Percentiles rank a stretch among this genome's conserved stretches.
Evolutionary conservation across 2,797 vertebrate species (phyloP).

Genomic region (Anas bahamensis): DNA sequence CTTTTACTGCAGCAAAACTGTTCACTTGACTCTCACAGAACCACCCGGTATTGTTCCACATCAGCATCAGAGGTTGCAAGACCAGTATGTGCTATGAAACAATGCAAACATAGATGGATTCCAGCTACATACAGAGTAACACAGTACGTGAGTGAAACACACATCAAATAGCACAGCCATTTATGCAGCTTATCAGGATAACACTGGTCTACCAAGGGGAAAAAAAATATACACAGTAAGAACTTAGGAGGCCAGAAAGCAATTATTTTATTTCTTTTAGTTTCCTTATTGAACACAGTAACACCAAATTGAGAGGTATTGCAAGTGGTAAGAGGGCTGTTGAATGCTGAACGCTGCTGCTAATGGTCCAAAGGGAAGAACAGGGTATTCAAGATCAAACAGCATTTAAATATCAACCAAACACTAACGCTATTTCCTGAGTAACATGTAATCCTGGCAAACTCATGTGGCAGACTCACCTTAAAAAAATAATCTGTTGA

Average conservation of each 20-base stretch:
- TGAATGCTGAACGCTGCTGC: background rate
- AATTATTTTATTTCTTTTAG: background rate
- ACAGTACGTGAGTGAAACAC: accelerated
- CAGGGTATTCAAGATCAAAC: background rate
- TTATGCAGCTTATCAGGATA: accelerated
- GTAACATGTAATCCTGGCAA: background rate
- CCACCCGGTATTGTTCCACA: background rate
- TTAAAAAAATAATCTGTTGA: background rate
- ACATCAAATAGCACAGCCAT: background rate
- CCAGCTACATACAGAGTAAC: background rate
- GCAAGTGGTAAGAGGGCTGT: background rate
- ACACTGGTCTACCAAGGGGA: background rate
- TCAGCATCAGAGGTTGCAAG: background rate
- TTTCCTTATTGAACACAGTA: background rate
- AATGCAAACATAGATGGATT: background rate
- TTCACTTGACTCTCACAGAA: background rate
- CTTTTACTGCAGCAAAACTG: background rate
- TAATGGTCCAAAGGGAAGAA: background rate
- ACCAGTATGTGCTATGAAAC: background rate
- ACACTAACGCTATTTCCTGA: background rate
- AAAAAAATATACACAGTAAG: background rate
- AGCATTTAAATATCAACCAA: background rate
- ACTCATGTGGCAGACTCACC: background rate
- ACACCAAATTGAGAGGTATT: background rate
- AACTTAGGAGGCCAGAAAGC: background rate